These are phyloP conservation scores for Rafetus swinhoei DNA, from an alignment of 2,113 vertebrate genomes.

Conservation along the genomic window DNA sequence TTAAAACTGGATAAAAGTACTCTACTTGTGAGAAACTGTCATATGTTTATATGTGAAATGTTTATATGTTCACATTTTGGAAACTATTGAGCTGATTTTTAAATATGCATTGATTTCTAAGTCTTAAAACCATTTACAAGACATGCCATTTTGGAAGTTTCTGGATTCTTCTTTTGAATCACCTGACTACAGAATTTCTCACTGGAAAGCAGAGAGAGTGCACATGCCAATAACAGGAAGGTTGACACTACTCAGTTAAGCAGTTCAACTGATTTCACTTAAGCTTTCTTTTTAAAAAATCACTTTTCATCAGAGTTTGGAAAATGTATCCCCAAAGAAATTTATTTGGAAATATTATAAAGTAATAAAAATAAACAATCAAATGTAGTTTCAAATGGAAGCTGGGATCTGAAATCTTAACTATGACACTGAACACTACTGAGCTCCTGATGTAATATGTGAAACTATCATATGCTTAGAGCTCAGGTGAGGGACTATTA, in stretches of 20 bases:
- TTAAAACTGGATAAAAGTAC: background rate
- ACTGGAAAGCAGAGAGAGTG: background rate
- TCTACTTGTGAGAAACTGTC: background rate
- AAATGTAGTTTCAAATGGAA: background rate
- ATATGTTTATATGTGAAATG: too few relatives aligned
- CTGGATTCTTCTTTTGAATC: background rate
- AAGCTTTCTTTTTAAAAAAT: background rate
- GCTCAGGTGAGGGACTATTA: slow-evolving; percentile 29
- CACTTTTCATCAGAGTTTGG: background rate
- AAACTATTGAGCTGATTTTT: background rate
- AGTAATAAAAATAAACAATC: background rate
- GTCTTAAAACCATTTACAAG: background rate
- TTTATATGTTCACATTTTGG: background rate
- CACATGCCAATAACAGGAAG: background rate
- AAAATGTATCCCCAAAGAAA: rapidly evolving
- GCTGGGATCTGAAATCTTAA: background rate
- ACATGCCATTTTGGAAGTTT: background rate
- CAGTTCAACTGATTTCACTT: background rate
- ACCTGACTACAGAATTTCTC: background rate
- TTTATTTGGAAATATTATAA: background rate
- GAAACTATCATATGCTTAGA: slow-evolving; percentile 9
- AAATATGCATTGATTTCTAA: background rate
- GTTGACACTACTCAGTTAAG: background rate
- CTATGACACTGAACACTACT: background rate
- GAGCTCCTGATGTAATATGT: slow-evolving; percentile 2